These are phyloP conservation scores for Acrobasis consociella DNA, from an alignment of 2,888 invertebrate genomes.

Conservation along the genomic window DNA sequence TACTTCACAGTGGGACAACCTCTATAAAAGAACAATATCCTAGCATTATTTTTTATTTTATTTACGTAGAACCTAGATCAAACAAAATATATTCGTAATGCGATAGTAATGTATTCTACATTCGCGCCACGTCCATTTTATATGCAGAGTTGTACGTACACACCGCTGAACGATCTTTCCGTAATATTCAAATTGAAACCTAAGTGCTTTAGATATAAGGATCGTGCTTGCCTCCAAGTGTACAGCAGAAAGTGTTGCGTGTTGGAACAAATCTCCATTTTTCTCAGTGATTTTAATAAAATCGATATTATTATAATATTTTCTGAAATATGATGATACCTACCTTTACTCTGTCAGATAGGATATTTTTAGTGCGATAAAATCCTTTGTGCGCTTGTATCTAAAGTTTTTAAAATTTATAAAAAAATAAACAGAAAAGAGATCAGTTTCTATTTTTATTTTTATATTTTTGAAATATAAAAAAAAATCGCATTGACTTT, in stretches of 20 bases:
- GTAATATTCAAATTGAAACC: slow-evolving; percentile 7
- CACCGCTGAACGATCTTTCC: slow-evolving; percentile 34
- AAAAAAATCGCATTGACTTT: no score
- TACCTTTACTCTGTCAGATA: background rate
- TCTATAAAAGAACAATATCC: slow-evolving; percentile 27
- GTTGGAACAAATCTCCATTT: slow-evolving; percentile 22
- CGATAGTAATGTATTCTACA: slow-evolving; percentile 41
- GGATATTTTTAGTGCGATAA: no score
- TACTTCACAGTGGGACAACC: slow-evolving; percentile 1
- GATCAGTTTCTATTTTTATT: no score
- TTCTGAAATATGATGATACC: slow-evolving; percentile 32
- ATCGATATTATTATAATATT: slow-evolving; percentile 38
- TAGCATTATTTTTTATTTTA: slow-evolving; percentile 37
- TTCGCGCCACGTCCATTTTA: slow-evolving; percentile 39
- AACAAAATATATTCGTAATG: slow-evolving; percentile 46
- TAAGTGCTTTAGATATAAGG: slow-evolving; percentile 5
- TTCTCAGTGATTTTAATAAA: slow-evolving; percentile 44
- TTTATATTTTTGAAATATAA: no score
- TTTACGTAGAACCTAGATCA: slow-evolving; percentile 37
- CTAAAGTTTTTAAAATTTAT: no score
- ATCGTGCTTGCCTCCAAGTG: background rate
- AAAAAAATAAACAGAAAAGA: no score
- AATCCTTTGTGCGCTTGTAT: no score
- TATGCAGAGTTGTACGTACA: slow-evolving; percentile 38
- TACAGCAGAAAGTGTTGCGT: slow-evolving; percentile 16